A percentile compares a stretch with the other conserved stretches of the same genome.
These are phyloP conservation scores for Darevskia nairensis DNA, from an alignment of 2,797 vertebrate genomes.

Conservation along the genomic window DNA sequence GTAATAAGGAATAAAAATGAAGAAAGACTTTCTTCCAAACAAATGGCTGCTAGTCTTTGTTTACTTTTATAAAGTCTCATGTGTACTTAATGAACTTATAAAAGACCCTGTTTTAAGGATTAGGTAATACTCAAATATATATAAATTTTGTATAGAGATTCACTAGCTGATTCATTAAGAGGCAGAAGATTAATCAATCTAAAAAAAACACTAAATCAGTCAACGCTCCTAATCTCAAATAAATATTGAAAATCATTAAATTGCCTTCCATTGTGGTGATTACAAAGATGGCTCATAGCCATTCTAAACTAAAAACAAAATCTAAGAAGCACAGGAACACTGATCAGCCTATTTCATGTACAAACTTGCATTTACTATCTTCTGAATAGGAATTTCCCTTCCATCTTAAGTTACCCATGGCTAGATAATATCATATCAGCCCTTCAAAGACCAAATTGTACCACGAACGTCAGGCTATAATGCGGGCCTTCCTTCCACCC, in stretches of 20 bases:
- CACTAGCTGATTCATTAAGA: background rate
- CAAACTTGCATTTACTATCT: background rate
- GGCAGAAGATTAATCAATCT: background rate
- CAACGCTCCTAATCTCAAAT: conserved; percentile 32
- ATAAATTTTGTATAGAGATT: background rate
- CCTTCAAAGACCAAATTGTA: background rate
- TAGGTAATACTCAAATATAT: background rate
- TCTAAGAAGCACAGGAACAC: background rate
- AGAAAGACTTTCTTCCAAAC: background rate
- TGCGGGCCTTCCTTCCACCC: background rate
- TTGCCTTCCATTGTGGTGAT: background rate
- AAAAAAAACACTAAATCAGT: background rate
- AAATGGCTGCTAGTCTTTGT: too few species aligned
- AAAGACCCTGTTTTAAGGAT: background rate
- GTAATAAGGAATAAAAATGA: background rate
- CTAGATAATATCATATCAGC: background rate
- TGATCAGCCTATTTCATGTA: background rate
- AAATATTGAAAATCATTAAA: conserved; percentile 49
- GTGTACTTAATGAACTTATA: background rate
- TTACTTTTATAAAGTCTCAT: background rate
- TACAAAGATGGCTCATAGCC: conserved; percentile 16
- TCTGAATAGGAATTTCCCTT: background rate
- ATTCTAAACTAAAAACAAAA: background rate
- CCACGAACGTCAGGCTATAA: background rate
- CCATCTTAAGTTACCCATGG: background rate